Conservation (phyloP, 2,113 vertebrate genomes). For the Myrmophylax atrothorax region DNA sequence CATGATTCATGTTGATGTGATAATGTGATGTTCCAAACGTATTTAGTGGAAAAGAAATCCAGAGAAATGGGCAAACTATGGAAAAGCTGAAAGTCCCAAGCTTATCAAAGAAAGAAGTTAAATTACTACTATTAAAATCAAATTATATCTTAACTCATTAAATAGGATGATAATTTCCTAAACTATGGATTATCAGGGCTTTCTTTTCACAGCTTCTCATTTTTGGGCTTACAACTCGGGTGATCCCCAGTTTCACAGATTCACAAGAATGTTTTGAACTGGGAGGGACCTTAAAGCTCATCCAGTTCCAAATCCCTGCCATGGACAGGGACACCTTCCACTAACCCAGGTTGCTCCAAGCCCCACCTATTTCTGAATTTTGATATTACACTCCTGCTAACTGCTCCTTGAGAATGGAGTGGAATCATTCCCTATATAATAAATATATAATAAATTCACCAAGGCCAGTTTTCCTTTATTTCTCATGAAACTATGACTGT, state of each 20-base stretch:
- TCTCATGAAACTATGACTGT: neutral
- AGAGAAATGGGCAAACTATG: neutral
- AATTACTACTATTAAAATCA: neutral
- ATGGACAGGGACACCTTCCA: accelerated
- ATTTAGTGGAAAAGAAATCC: neutral
- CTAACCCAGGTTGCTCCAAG: neutral
- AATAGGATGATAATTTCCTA: neutral
- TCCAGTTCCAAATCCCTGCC: accelerated
- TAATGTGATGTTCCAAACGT: neutral
- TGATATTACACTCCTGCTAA: neutral
- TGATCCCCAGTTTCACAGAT: neutral
- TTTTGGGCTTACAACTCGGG: neutral
- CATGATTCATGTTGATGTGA: neutral
- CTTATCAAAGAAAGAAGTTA: neutral
- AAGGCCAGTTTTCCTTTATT: neutral
- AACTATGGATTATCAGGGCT: neutral
- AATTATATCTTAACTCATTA: neutral
- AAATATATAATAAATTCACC: neutral
- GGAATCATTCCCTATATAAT: neutral
- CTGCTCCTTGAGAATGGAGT: neutral
- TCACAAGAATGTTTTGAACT: neutral
- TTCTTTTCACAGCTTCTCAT: neutral
- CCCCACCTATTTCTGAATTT: neutral
- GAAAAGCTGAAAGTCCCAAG: neutral
- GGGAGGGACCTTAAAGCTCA: neutral